A percentile compares a stretch with the other conserved stretches of the same genome.
Evolutionary conservation across 1,140 invertebrate genomes (phyloP).

Genomic region (Drosophila teissieri): DNA sequence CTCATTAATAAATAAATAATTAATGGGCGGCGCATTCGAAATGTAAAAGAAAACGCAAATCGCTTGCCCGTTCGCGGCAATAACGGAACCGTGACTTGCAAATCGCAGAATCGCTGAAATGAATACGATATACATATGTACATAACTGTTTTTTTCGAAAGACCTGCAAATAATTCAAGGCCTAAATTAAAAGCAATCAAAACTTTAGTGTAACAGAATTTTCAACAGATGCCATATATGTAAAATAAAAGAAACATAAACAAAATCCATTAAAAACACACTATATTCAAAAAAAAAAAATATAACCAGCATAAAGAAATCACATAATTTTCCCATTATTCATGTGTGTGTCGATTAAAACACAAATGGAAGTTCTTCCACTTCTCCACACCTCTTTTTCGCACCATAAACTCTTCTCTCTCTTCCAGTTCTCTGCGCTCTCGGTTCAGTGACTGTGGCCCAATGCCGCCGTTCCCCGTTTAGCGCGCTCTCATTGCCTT

Average conservation of each 20-base stretch:
- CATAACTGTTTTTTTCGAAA: slow-evolving; percentile 1
- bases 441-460: background rate
- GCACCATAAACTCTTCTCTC: background rate
- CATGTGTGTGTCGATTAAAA: background rate
- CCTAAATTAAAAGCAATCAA: background rate
- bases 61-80: slow-evolving; percentile 4
- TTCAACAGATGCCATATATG: no score
- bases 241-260: no score
- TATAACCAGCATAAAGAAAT: no score
- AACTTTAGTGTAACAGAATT: no score
- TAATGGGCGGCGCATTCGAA: slow-evolving; percentile 26
- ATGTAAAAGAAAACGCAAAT: slow-evolving; percentile 13
- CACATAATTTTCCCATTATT: no score
- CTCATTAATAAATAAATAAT: slow-evolving; percentile 52
- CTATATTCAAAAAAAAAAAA: no score
- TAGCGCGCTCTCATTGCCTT: background rate
- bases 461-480: background rate
- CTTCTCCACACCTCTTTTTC: background rate
- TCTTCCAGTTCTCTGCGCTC: background rate
- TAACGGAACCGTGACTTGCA: slow-evolving; percentile 37
- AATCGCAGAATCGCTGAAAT: slow-evolving; percentile 4
- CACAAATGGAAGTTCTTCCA: no score
- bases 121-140: background rate
- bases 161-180: background rate
- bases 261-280: no score